phyloP scores from a whole-genome alignment of 2,888 invertebrate genomes.

The Tricholauxania praeusta region DNA sequence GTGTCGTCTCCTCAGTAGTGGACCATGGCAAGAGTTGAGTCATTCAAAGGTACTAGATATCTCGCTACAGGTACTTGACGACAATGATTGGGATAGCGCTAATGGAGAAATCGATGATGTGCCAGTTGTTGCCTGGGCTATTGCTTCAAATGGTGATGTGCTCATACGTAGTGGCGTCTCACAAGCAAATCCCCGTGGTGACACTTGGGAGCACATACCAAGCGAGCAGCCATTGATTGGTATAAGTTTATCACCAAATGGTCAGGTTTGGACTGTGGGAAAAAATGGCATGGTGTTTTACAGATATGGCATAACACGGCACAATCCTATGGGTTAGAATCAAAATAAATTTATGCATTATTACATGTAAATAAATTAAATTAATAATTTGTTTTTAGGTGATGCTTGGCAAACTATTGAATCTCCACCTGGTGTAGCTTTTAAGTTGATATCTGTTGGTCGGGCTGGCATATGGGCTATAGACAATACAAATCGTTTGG shows the following conservation, averaged over 20 bases:
- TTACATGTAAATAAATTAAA: background rate
- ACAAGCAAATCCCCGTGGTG: conserved; percentile 78
- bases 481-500: conserved; percentile 79
- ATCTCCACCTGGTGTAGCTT: conserved; percentile 74
- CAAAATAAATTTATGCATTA: background rate
- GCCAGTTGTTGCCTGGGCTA: conserved; percentile 81
- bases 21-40: conserved; percentile 91
- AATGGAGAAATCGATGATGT: conserved; percentile 61
- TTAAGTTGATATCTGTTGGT: conserved; percentile 83
- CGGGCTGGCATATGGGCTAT: conserved; percentile 83
- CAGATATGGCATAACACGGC: conserved; percentile 79
- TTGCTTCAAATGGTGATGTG: conserved; percentile 88
- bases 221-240: conserved; percentile 84
- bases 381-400: conserved; percentile 42
- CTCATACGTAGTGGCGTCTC: conserved; percentile 85
- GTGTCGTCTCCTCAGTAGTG: conserved; percentile 84
- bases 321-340: conserved; percentile 73
- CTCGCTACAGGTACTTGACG: conserved; percentile 76
- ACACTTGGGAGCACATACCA: conserved; percentile 68
- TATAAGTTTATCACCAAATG: conserved; percentile 76
- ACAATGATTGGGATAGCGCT: conserved; percentile 51
- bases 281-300: conserved; percentile 86
- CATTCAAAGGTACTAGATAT: conserved; percentile 87
- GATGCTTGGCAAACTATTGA: conserved; percentile 86
- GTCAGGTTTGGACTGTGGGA: conserved; percentile 87